Base-by-base conservation (phyloP, 2,888 invertebrate genomes). In the Zygogramma bicolorata region DNA sequence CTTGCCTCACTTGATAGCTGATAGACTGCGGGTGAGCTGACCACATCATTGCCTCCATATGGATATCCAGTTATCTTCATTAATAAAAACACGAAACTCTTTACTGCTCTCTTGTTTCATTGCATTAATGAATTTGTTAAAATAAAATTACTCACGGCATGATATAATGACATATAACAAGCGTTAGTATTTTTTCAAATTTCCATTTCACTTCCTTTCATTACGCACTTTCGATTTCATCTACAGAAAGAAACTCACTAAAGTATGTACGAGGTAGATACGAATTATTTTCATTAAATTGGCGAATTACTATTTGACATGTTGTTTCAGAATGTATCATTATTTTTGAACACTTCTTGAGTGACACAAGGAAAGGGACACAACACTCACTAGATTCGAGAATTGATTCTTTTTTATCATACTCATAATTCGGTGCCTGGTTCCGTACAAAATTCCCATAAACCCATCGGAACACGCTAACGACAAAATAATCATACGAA, bases 1-100 rank as follows among this genome's bases (percentile, higher is more conserved):
- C 79, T 75, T 78, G 71, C 68, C 67, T 75, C 66, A 75, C 69
- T 73, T 57, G 71, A 74, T 71, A 60, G 61, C 38, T 67, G 68
- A 68, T 68, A 31, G 66, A 68, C 74, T 69, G 74, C 74, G 76
- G 71, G 77, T 25, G 53, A 65, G 53, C 53, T 53, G 53, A 53
- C 53, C 53, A 53, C 53, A 53, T 53, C 27, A 53, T 53, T 53
- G 53, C 53, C 53, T 53, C 27, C 53, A 46, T 46, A 18, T 46
- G 20, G 46, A 46, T 53, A 25, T 53, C 53, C 53, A 53, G 53
- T 53, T 53, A 53, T 53, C 53, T 53, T 53, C 53, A 53, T 53
- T 53, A 53, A 53, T 27, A 53, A 53, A 53, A 53, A 53, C 53
- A 53, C 53, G 53, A 53, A 25, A 53, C 53, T 53, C 53, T 46